phyloP scores from a whole-genome alignment of 2,888 invertebrate species.

The Lycophotia porphyrea region DNA sequence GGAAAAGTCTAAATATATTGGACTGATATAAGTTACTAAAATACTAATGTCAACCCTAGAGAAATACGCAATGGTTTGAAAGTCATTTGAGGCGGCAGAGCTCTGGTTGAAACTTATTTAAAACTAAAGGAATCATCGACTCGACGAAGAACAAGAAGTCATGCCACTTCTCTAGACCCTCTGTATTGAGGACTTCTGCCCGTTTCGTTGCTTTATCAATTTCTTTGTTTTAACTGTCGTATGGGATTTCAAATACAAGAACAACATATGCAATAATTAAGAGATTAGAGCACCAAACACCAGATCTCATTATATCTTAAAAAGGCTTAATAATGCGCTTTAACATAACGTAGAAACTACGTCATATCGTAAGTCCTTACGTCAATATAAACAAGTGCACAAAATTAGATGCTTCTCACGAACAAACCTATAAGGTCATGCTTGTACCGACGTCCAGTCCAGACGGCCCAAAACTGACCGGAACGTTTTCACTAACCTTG shows the following conservation, averaged over 20 bases:
- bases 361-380: not conserved
- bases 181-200: too few species aligned
- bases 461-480: slow-evolving; percentile 52
- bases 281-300: not conserved
- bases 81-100: not conserved
- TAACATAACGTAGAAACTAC: not conserved
- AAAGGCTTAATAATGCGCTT: not conserved
- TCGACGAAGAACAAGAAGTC: not conserved
- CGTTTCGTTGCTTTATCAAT: too few species aligned
- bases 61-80: not conserved
- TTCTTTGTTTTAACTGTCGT: not conserved
- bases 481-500: slow-evolving; percentile 67
- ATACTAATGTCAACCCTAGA: too few species aligned
- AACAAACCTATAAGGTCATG: slow-evolving; percentile 37
- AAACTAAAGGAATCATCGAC: not conserved
- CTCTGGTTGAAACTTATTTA: not conserved
- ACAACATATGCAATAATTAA: not conserved
- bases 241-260: not conserved
- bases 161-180: not conserved
- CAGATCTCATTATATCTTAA: not conserved
- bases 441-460: slow-evolving; percentile 16
- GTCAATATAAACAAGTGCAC: not conserved
- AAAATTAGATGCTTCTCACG: not conserved
- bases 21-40: too few species aligned
- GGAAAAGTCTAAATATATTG: too few species aligned